These are phyloP conservation scores for Drosophila basisetae DNA, from an alignment of 2,888 invertebrate genomes.

Conservation along the genomic window DNA sequence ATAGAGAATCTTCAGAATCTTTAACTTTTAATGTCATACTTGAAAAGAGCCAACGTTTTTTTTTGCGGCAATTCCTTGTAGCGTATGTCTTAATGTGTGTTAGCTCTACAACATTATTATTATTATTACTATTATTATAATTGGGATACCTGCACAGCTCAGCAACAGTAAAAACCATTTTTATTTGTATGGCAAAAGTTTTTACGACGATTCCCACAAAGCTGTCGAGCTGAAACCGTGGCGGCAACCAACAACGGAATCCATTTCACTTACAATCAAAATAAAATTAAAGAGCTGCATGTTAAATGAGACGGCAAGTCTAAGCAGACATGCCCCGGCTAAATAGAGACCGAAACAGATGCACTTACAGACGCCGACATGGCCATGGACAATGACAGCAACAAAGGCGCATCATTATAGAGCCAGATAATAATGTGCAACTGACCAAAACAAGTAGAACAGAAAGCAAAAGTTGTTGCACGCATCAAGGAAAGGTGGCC, in stretches of 20 bases:
- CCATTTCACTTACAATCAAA: slow-evolving; percentile 72
- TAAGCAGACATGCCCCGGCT: slow-evolving; percentile 10
- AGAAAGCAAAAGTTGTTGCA: slow-evolving; percentile 6
- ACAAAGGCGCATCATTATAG: slow-evolving; percentile 63
- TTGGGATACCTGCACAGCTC: no score
- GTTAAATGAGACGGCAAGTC: slow-evolving; percentile 68
- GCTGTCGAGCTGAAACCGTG: slow-evolving; percentile 9
- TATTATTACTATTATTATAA: no score
- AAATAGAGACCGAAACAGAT: slow-evolving; percentile 8
- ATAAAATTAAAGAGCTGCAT: slow-evolving; percentile 58
- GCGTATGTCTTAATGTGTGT: neutral
- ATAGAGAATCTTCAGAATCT: neutral
- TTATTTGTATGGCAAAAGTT: neutral
- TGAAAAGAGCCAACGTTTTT: neutral
- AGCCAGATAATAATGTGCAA: slow-evolving; percentile 56
- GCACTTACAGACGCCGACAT: slow-evolving; percentile 3
- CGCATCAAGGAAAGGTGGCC: neutral
- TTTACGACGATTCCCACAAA: neutral
- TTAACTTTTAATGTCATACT: neutral
- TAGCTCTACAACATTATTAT: neutral
- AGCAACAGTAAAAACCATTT: neutral
- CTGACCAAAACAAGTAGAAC: slow-evolving; percentile 44
- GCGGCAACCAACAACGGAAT: slow-evolving; percentile 9
- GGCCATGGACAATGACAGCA: slow-evolving; percentile 4
- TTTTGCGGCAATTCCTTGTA: neutral